Conservation (phyloP, 2,888 invertebrate genomes). For the Schizaphis graminum region DNA sequence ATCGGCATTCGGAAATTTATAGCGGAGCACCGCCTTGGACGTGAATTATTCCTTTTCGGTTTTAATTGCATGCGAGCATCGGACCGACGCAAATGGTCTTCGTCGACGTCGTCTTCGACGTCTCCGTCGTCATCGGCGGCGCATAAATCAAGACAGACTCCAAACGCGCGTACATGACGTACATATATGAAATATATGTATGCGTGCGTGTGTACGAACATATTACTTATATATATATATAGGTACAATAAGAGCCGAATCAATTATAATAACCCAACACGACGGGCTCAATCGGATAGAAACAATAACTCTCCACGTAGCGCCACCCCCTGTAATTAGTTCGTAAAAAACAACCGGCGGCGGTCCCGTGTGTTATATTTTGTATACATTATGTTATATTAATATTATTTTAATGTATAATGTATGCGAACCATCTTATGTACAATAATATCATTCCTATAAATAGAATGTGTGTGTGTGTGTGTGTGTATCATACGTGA, state of each 20-base stretch:
- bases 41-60: conserved; percentile 64
- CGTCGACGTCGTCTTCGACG: conserved; percentile 13
- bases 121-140: background rate
- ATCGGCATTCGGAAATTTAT: conserved; percentile 59
- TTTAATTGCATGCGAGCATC: conserved; percentile 61
- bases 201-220: background rate
- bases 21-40: conserved; percentile 62
- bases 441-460: background rate
- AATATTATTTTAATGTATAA: background rate
- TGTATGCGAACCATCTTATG: background rate
- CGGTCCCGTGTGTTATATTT: background rate
- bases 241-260: conserved; percentile 16
- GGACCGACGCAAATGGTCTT: background rate
- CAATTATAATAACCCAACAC: conserved; percentile 44
- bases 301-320: conserved; percentile 47
- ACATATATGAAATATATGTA: background rate
- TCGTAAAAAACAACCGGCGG: conserved; percentile 51
- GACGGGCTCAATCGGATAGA: background rate
- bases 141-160: conserved; percentile 39
- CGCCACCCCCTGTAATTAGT: conserved; percentile 58
- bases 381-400: conserved; percentile 6
- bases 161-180: background rate
- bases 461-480: background rate
- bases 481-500: background rate
- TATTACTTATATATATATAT: background rate